phyloP scores from a whole-genome alignment of 2,113 vertebrate species.

The Stercorarius parasiticus region DNA sequence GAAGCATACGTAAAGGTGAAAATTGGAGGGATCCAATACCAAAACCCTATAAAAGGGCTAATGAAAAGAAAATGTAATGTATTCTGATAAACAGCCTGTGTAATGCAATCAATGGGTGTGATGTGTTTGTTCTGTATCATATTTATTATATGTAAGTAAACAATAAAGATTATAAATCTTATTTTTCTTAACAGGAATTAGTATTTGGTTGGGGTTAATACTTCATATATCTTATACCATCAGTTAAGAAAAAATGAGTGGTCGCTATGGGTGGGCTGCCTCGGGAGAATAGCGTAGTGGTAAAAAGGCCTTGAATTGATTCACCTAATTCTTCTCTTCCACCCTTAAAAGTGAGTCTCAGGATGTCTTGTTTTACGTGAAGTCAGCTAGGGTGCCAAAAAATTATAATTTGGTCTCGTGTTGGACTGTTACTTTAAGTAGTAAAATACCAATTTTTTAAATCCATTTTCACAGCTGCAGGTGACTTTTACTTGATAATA shows the following conservation, averaged over 20 bases:
- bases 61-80: constrained; percentile 42
- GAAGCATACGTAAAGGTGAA: background rate
- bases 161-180: constrained; percentile 48
- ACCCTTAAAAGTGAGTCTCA: background rate
- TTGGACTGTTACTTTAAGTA: background rate
- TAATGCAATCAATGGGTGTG: constrained; percentile 52
- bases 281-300: rapidly evolving
- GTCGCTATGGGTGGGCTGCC: background rate
- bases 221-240: background rate
- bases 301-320: background rate
- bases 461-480: background rate
- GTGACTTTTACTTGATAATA: background rate
- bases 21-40: constrained; percentile 11
- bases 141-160: constrained; percentile 61
- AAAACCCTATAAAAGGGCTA: constrained; percentile 59
- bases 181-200: constrained; percentile 40
- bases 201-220: constrained; percentile 31
- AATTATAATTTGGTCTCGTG: background rate
- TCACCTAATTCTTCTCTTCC: background rate
- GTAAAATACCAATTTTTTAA: background rate
- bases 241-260: background rate
- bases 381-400: background rate
- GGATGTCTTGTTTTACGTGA: rapidly evolving
- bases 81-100: constrained; percentile 50
- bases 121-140: constrained; percentile 57